A percentile compares a stretch with the other conserved stretches of the same genome.
Evolutionary conservation across 2,113 vertebrate genomes (phyloP).

Genomic region (Sminthopsis crassicaudata): DNA sequence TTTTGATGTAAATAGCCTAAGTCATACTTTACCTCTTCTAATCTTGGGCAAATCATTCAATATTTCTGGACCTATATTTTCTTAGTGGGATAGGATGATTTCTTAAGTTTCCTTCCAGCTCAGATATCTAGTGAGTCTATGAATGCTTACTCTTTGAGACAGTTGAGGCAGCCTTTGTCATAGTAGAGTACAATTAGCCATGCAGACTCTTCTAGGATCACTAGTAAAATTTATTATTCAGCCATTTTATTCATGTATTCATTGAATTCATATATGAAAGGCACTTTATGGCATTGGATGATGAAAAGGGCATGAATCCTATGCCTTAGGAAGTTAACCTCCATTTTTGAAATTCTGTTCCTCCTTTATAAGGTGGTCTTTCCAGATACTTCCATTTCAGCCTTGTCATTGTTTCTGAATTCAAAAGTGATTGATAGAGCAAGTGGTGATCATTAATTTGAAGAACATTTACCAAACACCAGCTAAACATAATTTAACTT

Average conservation of each 20-base stretch:
- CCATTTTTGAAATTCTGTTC: slow-evolving; percentile 4
- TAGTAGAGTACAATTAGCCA: neutral
- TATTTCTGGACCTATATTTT: neutral
- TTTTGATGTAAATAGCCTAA: neutral
- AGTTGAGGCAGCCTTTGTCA: neutral
- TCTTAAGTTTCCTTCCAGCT: neutral
- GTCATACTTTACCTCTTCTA: neutral
- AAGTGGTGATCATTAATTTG: neutral
- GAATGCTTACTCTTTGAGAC: neutral
- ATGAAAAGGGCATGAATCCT: neutral
- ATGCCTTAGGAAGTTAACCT: neutral
- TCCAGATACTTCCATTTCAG: slow-evolving; percentile 1
- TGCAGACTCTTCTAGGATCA: neutral
- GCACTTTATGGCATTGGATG: neutral
- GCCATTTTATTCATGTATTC: neutral
- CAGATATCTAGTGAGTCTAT: no score
- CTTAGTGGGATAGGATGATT: neutral
- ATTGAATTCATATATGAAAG: neutral
- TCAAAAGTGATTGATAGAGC: neutral
- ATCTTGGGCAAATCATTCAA: neutral
- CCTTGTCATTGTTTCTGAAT: neutral
- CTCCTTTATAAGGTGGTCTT: slow-evolving; percentile 27
- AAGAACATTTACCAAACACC: neutral
- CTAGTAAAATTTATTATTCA: neutral
- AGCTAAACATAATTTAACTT: neutral